Conservation (phyloP, 2,113 vertebrate genomes). For the Meriones unguiculatus region DNA sequence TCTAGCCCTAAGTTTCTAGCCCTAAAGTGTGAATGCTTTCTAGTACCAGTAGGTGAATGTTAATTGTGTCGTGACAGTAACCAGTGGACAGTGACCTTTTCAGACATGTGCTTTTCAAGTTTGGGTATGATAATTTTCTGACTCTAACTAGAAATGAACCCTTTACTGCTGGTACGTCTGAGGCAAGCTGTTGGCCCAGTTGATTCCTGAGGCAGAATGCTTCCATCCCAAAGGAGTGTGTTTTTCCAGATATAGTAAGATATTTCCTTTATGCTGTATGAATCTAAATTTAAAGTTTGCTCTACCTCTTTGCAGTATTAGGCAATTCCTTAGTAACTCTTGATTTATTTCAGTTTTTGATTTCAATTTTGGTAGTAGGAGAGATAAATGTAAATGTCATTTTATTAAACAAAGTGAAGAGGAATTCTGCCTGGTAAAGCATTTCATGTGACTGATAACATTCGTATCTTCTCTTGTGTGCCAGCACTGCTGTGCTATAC, state of each 20-base stretch:
- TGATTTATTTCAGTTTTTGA: slow-evolving; percentile 30
- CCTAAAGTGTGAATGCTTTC: background rate
- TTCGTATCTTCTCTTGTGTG: background rate
- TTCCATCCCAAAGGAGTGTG: background rate
- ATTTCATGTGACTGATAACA: background rate
- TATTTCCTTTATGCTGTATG: background rate
- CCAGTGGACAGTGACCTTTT: background rate
- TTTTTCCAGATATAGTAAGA: background rate
- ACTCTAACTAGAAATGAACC: background rate
- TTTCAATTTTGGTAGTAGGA: slow-evolving; percentile 15
- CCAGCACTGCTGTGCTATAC: background rate
- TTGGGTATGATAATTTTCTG: background rate
- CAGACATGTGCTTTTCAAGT: background rate
- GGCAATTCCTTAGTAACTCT: background rate
- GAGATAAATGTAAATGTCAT: background rate
- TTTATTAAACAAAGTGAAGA: background rate
- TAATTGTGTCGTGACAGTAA: no score
- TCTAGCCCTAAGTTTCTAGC: background rate
- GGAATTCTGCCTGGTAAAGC: background rate
- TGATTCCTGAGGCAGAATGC: background rate
- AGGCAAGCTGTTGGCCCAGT: background rate
- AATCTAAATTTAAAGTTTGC: slow-evolving; percentile 38
- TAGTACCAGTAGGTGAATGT: background rate
- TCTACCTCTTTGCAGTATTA: background rate
- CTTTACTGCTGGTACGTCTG: background rate